Conservation (phyloP, 2,797 vertebrate genomes). For the Catharus ustulatus region DNA sequence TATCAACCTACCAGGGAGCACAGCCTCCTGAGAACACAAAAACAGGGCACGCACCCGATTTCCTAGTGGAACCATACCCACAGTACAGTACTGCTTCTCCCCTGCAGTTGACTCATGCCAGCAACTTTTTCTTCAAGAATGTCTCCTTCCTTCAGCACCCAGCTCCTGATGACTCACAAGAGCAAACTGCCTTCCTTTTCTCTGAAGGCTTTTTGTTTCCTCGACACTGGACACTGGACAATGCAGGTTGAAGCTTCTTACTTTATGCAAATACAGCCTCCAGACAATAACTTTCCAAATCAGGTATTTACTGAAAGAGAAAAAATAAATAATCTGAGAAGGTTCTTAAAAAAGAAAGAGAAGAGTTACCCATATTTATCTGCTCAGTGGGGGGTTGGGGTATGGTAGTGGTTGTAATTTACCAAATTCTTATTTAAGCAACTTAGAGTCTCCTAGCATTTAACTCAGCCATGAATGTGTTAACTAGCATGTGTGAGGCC, state of each 20-base stretch:
- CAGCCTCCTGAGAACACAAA: not conserved
- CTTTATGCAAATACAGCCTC: not conserved
- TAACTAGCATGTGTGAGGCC: not conserved
- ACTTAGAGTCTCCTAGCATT: not conserved
- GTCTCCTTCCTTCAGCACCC: not conserved
- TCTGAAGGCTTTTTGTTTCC: not conserved
- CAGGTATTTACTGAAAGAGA: not conserved
- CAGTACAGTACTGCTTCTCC: not conserved
- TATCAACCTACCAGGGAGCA: not conserved
- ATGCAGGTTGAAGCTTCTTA: not conserved
- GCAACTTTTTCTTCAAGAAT: not conserved
- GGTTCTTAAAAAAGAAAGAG: not conserved
- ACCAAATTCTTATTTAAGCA: not conserved
- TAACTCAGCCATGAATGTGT: not conserved
- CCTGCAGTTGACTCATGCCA: not conserved
- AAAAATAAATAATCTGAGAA: not conserved
- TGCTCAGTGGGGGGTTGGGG: fast-evolving
- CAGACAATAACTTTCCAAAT: not conserved
- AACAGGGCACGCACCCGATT: not conserved
- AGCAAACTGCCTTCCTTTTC: not conserved
- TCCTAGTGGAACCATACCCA: not conserved
- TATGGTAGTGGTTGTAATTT: not conserved
- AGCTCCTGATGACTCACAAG: not conserved
- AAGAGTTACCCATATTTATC: not conserved
- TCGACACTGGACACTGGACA: not conserved